A percentile compares a stretch with the other conserved stretches of the same genome.
These are phyloP conservation scores for Smutsia gigantea DNA, from an alignment of 2,797 vertebrate species.

Conservation along the genomic window DNA sequence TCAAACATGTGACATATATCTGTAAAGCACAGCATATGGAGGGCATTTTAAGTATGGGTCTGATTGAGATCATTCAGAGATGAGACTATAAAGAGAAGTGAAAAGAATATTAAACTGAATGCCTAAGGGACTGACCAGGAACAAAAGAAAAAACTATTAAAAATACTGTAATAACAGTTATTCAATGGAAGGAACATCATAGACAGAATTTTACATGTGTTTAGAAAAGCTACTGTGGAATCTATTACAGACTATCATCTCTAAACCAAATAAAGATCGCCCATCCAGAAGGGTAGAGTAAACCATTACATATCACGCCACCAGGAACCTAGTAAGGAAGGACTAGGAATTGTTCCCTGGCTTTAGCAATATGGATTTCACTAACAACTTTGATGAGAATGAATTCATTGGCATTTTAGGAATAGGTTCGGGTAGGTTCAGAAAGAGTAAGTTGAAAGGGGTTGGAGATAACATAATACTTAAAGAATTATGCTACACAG, in stretches of 20 bases:
- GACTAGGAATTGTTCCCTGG: not conserved
- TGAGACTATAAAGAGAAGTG: not conserved
- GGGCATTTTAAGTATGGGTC: not conserved
- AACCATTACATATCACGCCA: accelerated
- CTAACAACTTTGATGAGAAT: not conserved
- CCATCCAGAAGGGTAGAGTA: not conserved
- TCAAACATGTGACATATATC: not conserved
- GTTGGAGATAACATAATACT: not conserved
- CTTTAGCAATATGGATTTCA: not conserved
- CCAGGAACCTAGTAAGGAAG: not conserved
- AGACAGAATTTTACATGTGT: not conserved
- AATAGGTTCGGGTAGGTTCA: not conserved
- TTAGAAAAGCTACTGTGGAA: not conserved
- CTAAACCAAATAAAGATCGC: not conserved
- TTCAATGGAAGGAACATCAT: not conserved
- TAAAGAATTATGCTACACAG: not conserved
- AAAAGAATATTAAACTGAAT: not conserved
- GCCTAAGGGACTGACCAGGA: not conserved
- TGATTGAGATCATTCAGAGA: not conserved
- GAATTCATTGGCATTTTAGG: not conserved
- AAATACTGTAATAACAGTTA: not conserved
- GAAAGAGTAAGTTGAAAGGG: not conserved
- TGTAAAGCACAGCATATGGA: not conserved
- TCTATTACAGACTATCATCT: not conserved
- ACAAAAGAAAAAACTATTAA: not conserved